These are phyloP conservation scores for Odobenus rosmarus DNA, from an alignment of 2,113 vertebrate genomes.

Conservation along the genomic window DNA sequence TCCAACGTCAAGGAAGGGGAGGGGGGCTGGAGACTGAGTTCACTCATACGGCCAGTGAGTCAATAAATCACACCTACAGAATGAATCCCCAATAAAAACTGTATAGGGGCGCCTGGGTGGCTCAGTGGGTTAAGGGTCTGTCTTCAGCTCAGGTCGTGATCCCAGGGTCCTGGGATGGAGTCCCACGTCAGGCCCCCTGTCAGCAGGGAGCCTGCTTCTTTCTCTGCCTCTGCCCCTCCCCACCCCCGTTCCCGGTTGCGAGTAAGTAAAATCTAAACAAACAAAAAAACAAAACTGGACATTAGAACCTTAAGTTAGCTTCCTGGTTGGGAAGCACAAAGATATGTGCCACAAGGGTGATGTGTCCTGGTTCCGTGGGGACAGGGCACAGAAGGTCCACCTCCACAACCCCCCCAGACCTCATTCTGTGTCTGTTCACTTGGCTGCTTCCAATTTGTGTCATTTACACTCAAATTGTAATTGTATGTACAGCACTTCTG, in stretches of 20 bases:
- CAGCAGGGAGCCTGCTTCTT: no score
- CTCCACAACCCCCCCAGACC: background rate
- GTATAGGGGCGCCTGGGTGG: no score
- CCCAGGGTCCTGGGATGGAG: no score
- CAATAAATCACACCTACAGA: background rate
- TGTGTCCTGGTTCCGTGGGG: background rate
- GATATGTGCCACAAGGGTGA: background rate
- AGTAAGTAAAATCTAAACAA: no score
- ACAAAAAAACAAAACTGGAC: no score
- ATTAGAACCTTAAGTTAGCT: background rate
- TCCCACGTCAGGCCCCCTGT: no score
- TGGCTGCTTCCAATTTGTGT: background rate
- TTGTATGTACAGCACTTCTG: background rate
- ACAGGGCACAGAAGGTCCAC: background rate
- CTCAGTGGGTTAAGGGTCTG: no score
- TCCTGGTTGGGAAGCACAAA: background rate
- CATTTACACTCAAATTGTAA: background rate
- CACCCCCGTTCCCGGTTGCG: no score
- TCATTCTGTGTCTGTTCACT: background rate
- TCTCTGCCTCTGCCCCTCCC: no score
- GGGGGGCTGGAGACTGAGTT: background rate
- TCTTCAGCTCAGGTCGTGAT: no score
- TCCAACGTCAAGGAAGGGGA: background rate
- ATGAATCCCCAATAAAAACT: background rate
- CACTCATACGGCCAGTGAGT: background rate